Evolutionary conservation across 2,113 vertebrate genomes (phyloP), one percentile per base, ranked within the genome.

Genomic region (Ivindomyrus marchei): DNA sequence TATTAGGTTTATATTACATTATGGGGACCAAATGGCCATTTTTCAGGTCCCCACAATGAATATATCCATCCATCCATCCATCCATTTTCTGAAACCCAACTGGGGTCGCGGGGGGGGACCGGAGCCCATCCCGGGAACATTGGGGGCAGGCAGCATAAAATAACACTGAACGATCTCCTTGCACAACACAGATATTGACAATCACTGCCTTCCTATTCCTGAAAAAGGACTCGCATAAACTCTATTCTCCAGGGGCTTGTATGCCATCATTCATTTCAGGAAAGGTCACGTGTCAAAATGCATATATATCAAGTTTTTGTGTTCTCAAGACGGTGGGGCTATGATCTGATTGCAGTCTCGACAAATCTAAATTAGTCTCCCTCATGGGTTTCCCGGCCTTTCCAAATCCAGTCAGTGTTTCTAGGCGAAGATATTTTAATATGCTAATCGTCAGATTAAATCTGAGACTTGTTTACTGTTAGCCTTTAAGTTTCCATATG

Each of bases 281-380:
- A 89, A 89, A 86, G 90, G 90, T 91, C 88, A 87, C n/a, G 70
- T 91, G 90, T 91, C 88, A 49, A 70, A 91, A 91, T 24, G 45
- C 47, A 47, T 86, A 52, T 31, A 21, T 89, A 66, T 86, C 90
- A 91, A 85, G 58, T n/a, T n/a, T 86, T n/a, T 50, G 6, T 36
- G 53, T n/a, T 74, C 70, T 88, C 53, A 7, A 86, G 53, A 86
- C 6, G 45, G 24, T 2, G 47, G 83, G 58, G 46, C 21, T 42
- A 83, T 31, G 47, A 56, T 86, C 85, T 47, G 15, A 15, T 62
- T 1, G 17, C 13, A 27, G 42, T 19, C 66, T 77, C 83, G 42
- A 66, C 87, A 85, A 88, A 84, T 88, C 83, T 47, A 46, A 88
- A 66, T 88, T n/a, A 88, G 52, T 45, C 36, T 17, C n/a, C 39